phyloP scores from a whole-genome alignment of 2,797 vertebrate genomes.

The Psittacula derbiana region DNA sequence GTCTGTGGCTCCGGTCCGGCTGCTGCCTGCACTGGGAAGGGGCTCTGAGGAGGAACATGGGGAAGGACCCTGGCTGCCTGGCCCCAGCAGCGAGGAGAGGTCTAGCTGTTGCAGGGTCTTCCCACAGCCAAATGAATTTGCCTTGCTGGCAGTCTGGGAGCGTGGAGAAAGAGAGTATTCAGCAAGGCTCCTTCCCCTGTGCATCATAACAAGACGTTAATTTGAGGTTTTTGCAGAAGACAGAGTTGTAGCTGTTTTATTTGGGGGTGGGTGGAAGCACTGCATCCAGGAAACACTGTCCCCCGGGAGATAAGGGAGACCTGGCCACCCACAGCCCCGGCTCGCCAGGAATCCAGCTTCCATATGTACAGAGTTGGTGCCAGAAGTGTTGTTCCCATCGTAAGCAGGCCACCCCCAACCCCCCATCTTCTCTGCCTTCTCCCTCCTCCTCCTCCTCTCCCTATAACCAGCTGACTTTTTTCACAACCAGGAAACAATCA shows the following conservation, averaged over 20 bases:
- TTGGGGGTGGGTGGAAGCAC: not conserved
- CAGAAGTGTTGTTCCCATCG: not conserved
- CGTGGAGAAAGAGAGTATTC: not conserved
- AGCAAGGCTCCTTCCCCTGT: not conserved
- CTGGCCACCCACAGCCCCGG: slow-evolving; percentile 18
- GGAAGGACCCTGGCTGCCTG: not conserved
- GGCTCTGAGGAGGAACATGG: not conserved
- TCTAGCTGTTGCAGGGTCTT: not conserved
- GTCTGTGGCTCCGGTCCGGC: rapidly evolving
- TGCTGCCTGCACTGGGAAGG: not conserved
- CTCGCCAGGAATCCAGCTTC: slow-evolving; percentile 21
- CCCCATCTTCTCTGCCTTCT: not conserved
- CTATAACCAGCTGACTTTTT: slow-evolving; percentile 38
- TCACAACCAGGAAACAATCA: slow-evolving; percentile 54
- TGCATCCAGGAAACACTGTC: not conserved
- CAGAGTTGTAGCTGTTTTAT: not conserved
- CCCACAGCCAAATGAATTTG: not conserved
- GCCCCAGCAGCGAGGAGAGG: not conserved
- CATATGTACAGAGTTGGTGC: not conserved
- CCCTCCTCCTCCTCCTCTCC: not conserved
- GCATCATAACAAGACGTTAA: not conserved
- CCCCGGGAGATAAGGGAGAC: not conserved
- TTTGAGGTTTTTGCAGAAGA: not conserved
- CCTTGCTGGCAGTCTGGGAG: not conserved
- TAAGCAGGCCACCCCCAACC: not conserved